These are phyloP conservation scores for Eupsilia transversa DNA, from an alignment of 2,888 invertebrate species.

Conservation along the genomic window DNA sequence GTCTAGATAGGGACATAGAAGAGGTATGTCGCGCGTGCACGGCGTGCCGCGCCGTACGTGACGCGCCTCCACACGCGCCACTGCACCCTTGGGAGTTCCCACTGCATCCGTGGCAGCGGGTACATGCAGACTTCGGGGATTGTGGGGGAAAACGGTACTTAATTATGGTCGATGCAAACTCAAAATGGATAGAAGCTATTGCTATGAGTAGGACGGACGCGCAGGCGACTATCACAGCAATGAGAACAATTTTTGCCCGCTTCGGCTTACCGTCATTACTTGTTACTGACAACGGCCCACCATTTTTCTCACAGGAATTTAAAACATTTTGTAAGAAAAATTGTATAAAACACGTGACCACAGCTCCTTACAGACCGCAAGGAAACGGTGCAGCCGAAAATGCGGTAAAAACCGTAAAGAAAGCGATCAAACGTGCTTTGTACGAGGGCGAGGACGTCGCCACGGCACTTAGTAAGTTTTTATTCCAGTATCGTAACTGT, in stretches of 20 bases:
- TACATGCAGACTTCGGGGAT: background rate
- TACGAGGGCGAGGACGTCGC: conserved; percentile 2
- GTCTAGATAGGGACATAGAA: conserved; percentile 1
- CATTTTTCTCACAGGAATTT: background rate
- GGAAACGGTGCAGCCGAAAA: conserved; percentile 1
- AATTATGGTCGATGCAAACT: conserved; percentile 10
- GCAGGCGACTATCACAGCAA: conserved; percentile 1
- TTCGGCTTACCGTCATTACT: conserved; percentile 11
- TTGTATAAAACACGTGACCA: background rate
- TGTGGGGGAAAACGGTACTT: background rate
- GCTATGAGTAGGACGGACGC: conserved; percentile 5
- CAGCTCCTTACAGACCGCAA: conserved; percentile 2
- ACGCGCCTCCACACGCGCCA: background rate
- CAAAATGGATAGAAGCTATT: conserved; percentile 11
- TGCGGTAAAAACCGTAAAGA: background rate
- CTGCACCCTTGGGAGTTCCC: background rate
- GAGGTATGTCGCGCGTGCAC: background rate
- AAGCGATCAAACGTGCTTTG: background rate
- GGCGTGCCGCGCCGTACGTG: background rate
- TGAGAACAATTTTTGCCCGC: conserved; percentile 6
- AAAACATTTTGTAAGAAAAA: background rate
- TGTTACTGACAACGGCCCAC: conserved; percentile 9
- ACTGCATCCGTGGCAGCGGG: background rate
- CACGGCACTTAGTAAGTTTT: background rate
- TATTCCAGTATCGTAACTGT: conserved; percentile 8